Evolutionary conservation across 2,113 vertebrate species (phyloP), one percentile per base, ranked within the genome.

Genomic region (Bujurquina vittata): DNA sequence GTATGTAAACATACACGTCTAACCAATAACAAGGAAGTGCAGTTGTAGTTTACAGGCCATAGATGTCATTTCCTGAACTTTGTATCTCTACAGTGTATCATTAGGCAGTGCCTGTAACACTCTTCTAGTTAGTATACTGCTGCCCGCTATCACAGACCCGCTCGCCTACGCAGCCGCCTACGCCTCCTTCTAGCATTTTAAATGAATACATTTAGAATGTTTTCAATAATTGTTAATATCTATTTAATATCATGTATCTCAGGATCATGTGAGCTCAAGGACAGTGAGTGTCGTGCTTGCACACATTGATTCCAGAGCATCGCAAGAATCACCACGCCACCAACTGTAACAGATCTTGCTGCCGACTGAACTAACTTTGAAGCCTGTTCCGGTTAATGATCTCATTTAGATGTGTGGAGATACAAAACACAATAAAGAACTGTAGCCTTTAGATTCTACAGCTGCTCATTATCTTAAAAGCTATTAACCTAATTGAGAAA

Each of bases 401-500:
- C 52, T 83, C 54, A 79, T 85, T 83, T 65, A 55, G 65, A 88
- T 73, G 69, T 56, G 23, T 43, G 23, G 57, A 57, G 73, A 54
- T 54, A 85, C 60, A 33, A 79, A 43, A 77, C 14, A 46, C 62
- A 73, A 83, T 57, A n/a, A 81, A 26, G 20, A 4, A 65, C 4
- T 54, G 26, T 54, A 54, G 67, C 46, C 46, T 81, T 89, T 63
- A 78, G 52, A 87, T 77, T 43, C 4, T 81, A 65, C 73, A 49
- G 61, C 76, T 59, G 74, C 84, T 87, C 74, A 76, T 88, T 88
- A 86, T 87, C 76, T 72, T 85, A n/a, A 73, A 75, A 82, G 62
- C 82, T 37, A 83, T 85, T 60, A 81, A 54, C 54, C 22, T 87
- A 86, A 92, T 89, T 81, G 78, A 87, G 77, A 82, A 84, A 81